Base-by-base conservation (phyloP, 2,113 vertebrate species). In the Asarcornis scutulata region DNA sequence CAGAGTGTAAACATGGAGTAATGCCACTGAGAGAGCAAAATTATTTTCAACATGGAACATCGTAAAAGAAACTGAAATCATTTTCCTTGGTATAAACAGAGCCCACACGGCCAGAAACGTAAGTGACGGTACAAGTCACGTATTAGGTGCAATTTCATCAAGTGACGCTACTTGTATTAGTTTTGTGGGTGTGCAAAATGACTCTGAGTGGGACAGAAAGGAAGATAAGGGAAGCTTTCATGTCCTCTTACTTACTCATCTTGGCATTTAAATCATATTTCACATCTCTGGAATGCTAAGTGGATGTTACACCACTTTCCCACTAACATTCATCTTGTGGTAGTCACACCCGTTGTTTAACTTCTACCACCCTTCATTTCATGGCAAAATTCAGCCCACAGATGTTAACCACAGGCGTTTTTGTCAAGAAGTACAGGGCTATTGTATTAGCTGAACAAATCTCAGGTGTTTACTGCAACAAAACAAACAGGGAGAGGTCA, bases 241-340 rank as follows among this genome's bases (percentile, higher is more conserved):
- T 62, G 71, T 92, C 92, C 93, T 85, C 36, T 75, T 62, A 86
- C 71, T 91, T 97, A 96, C 88, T 97, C 88, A 93, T 94, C 93
- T 78, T 87, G 92, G 95, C 78, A 93, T 93, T 96, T 95, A 96
- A 79, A 78, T 92, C 58, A 73, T 36, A 91, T 91, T 95, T 93
- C 83, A 80, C 91, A 69, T 93, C 95, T 92, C 91, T 91, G 92
- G 95, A 96, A 96, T 80, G 92, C 83, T 96, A 93, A 89, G 71
- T 92, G 88, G 88, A 91, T 96, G 92, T 95, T 95, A 93, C 86
- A 93, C 86, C 92, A 86, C 92, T 94, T 94, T 96, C 91, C 96
- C 95, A 94, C 92, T 93, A 91, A 82, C 69, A 86, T 76, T 82
- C 86, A 74, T 93, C 77, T 88, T 90, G 90, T 46, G 81, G 95